phyloP scores from a whole-genome alignment of 2,113 vertebrate species.

The Phainopepla nitens region DNA sequence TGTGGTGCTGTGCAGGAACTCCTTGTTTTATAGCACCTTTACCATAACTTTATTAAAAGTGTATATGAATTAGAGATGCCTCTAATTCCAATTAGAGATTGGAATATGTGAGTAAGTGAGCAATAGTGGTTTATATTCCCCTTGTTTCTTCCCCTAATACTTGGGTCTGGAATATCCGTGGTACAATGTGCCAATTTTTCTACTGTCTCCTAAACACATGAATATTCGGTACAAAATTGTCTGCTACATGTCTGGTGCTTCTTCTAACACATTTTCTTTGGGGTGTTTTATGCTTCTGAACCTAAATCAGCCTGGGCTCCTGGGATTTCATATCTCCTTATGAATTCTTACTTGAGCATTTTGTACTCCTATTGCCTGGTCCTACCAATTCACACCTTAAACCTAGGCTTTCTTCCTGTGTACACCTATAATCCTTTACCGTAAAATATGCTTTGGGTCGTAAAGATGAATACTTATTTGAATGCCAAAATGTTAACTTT shows the following conservation, averaged over 20 bases:
- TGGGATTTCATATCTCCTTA: background rate
- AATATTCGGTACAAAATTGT: background rate
- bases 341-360: background rate
- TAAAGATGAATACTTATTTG: background rate
- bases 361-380: background rate
- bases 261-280: background rate
- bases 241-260: background rate
- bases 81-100: background rate
- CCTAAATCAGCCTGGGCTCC: background rate
- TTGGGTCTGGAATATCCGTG: background rate
- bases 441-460: background rate
- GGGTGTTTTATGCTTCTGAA: background rate
- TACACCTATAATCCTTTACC: background rate
- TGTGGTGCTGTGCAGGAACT: background rate
- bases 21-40: background rate
- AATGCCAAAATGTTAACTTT: background rate
- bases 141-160: background rate
- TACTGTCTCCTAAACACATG: rapidly evolving
- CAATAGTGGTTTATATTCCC: background rate
- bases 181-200: background rate
- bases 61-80: background rate
- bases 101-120: background rate
- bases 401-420: background rate
- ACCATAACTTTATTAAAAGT: background rate
- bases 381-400: background rate